Evolutionary conservation across 37 sponge, comb jelly and placozoan genomes (phyloP), one percentile per base, ranked within the genome.

Genomic region (Crambe crambe): DNA sequence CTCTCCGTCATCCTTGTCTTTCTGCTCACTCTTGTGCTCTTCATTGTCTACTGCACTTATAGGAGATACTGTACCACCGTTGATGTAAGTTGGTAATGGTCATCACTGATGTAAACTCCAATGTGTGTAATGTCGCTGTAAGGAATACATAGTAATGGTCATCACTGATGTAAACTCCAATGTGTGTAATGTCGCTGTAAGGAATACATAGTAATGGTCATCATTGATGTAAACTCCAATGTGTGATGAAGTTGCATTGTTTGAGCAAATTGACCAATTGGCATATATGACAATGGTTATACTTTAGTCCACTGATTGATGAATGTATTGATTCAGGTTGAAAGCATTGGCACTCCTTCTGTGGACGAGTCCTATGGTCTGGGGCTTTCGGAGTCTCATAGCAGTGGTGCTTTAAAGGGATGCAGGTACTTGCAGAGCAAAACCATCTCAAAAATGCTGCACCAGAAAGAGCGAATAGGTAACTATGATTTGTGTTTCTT

Each of bases 341-440:
- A 62, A 30, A 62, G 63, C 63, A 62, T 62, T 27, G 63, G 63
- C 6, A 62, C 17, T 27, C 26, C 31, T 62, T 62, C 63, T 30
- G 12, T 30, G 12, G 30, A 30, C 6, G 63, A 62, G 12, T 23
- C 63, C 6, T 62, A 30, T 27, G 30, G 30, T 8, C 5, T 30
- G 30, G 63, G 15, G 63, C 4, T 62, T 23, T 30, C 63, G 6
- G 26, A 20, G 25, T 62, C 63, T 27, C 6, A 18, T 23, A 20
- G 15, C 25, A 62, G 63, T 62, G 63, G 30, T 20, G n/a, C 17
- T 30, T 4, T 8, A 8, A 62, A 62, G 30, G 6, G 30, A 8
- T 20, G n/a, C 63, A 62, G 12, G 12, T 18, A 20, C 4, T 8
- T 62, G 25, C 30, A 62, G 63, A 12, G 17, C 12, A 54, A 18